Evolutionary conservation across 2,888 invertebrate species (phyloP).

Genomic region (Anoncus sp.): DNA sequence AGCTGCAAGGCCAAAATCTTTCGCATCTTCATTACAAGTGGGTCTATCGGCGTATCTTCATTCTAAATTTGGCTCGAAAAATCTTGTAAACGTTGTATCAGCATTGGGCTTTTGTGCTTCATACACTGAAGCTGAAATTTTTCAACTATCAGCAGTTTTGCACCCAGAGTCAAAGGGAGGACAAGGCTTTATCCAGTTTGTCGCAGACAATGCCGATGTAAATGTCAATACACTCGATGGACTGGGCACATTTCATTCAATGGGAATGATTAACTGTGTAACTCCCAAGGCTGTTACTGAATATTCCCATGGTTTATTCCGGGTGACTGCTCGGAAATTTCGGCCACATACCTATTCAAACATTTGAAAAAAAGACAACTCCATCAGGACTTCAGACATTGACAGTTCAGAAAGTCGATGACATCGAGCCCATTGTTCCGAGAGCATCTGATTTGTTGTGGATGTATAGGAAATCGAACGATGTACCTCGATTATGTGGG

Average conservation of each 20-base stretch:
- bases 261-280: not conserved
- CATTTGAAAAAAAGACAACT: too few relatives aligned
- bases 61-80: conserved; percentile 13
- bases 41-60: not conserved
- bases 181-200: conserved; percentile 63
- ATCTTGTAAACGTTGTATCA: conserved; percentile 68
- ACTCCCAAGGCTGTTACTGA: conserved; percentile 6
- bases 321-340: too few relatives aligned
- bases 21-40: conserved; percentile 67
- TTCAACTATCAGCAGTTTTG: conserved; percentile 68
- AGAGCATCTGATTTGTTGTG: too few relatives aligned
- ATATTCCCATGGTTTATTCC: not conserved
- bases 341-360: too few relatives aligned
- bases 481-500: too few relatives aligned
- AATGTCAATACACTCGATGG: conserved; percentile 36
- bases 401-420: too few relatives aligned
- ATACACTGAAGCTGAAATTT: conserved; percentile 69
- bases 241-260: not conserved
- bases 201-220: conserved; percentile 71
- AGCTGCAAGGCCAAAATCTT: conserved; percentile 73
- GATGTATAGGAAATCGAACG: too few relatives aligned
- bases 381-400: too few relatives aligned
- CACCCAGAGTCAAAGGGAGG: conserved; percentile 49
- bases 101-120: conserved; percentile 68
- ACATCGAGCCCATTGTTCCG: too few relatives aligned